Evolutionary conservation across 2,888 invertebrate species (phyloP).

Genomic region (Amblyteles armatorius): DNA sequence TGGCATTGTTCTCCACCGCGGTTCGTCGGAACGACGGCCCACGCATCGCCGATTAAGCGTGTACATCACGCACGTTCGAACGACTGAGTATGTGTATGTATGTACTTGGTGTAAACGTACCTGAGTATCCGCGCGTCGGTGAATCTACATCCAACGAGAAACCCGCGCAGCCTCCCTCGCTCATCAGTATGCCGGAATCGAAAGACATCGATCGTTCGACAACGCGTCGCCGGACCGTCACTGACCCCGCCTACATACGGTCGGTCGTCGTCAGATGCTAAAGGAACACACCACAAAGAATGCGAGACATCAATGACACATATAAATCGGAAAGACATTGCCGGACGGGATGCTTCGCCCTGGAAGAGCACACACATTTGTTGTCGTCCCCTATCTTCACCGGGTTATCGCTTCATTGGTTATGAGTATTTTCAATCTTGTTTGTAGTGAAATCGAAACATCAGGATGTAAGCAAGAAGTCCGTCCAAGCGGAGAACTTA

Average conservation of each 20-base stretch:
- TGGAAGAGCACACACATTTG: too few relatives aligned
- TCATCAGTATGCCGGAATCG: conserved; percentile 73
- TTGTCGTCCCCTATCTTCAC: too few relatives aligned
- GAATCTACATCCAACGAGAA: conserved; percentile 72
- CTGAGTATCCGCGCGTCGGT: conserved; percentile 70
- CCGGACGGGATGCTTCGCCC: background rate
- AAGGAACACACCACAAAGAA: conserved; percentile 49
- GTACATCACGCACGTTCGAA: too few relatives aligned
- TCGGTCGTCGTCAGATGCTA: conserved; percentile 57
- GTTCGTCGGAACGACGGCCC: background rate
- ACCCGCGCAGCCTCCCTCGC: conserved; percentile 70
- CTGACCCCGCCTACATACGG: conserved; percentile 64
- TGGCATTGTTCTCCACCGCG: background rate
- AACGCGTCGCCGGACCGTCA: conserved; percentile 45
- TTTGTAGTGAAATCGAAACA: too few relatives aligned
- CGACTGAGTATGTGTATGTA: too few relatives aligned
- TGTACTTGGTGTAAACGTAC: conserved; percentile 50
- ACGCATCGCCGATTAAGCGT: too few relatives aligned
- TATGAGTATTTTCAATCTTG: too few relatives aligned
- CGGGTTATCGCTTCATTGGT: too few relatives aligned
- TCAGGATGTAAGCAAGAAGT: too few relatives aligned
- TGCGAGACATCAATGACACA: conserved; percentile 28
- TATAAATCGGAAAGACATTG: background rate
- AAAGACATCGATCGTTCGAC: conserved; percentile 71
- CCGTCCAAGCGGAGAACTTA: too few relatives aligned